Conservation (phyloP, 1,140 invertebrate genomes). For the Amphibalanus amphitrite region DNA sequence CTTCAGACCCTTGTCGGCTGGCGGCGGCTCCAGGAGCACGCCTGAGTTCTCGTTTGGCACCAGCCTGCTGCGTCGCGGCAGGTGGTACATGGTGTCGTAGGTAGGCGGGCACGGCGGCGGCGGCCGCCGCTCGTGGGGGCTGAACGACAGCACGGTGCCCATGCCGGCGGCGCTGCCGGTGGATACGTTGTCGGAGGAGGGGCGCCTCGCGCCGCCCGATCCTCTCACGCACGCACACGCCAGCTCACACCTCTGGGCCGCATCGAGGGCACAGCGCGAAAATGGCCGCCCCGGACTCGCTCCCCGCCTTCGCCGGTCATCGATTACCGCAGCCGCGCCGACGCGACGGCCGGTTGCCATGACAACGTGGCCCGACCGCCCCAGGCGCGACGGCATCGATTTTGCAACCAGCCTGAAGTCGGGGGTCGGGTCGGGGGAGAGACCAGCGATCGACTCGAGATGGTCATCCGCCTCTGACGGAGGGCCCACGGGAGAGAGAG, state of each 20-base stretch:
- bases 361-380: neutral
- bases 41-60: slow-evolving; percentile 35
- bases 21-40: slow-evolving; percentile 54
- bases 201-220: too few relatives aligned
- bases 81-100: slow-evolving; percentile 81
- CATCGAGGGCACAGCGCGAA: neutral
- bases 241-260: too few relatives aligned
- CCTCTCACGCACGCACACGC: neutral
- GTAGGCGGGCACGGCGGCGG: slow-evolving; percentile 26
- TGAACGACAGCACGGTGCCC: slow-evolving; percentile 89
- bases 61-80: slow-evolving; percentile 60
- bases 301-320: neutral
- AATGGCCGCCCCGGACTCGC: neutral
- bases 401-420: neutral
- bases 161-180: slow-evolving; percentile 30
- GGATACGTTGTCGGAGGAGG: neutral
- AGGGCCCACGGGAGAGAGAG: too few relatives aligned
- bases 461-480: too few relatives aligned
- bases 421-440: too few relatives aligned
- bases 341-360: neutral
- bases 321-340: neutral
- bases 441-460: too few relatives aligned
- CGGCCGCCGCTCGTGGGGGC: slow-evolving; percentile 58
- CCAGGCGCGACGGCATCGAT: neutral
- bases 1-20: slow-evolving; percentile 76